phyloP scores from a whole-genome alignment of 2,888 invertebrate species.

The Drosophila greeni region DNA sequence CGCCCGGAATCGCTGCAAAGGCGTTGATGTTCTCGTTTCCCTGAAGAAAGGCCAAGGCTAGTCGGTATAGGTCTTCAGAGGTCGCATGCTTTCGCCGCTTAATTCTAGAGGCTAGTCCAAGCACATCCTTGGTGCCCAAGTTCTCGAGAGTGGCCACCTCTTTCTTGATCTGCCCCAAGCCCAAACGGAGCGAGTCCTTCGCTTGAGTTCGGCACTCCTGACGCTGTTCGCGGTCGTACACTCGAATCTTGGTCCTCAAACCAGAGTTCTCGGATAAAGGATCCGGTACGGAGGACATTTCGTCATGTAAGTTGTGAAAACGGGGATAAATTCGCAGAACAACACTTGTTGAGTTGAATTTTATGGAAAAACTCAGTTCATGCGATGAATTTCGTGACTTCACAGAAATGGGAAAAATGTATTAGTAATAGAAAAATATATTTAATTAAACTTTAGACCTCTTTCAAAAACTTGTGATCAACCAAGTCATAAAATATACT shows the following conservation, averaged over 20 bases:
- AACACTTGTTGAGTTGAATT: constrained; percentile 1
- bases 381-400: background rate
- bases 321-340: background rate
- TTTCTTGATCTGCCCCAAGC: constrained; percentile 73
- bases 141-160: constrained; percentile 69
- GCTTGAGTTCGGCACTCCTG: constrained; percentile 60
- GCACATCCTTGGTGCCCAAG: constrained; percentile 72
- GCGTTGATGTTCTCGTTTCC: constrained; percentile 71
- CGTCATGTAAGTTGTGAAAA: background rate
- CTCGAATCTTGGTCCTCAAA: constrained; percentile 69
- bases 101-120: constrained; percentile 72
- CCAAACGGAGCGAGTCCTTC: constrained; percentile 73
- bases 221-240: constrained; percentile 63
- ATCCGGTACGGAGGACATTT: constrained; percentile 2
- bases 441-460: no score
- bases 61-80: constrained; percentile 73
- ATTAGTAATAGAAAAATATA: background rate
- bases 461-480: no score
- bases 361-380: background rate
- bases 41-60: constrained; percentile 76
- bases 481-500: no score
- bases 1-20: constrained; percentile 75
- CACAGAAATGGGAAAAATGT: accelerated
- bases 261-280: background rate
- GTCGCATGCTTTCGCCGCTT: constrained; percentile 77